Conservation (phyloP, 1,140 invertebrate genomes). For the Euura lappo region DNA sequence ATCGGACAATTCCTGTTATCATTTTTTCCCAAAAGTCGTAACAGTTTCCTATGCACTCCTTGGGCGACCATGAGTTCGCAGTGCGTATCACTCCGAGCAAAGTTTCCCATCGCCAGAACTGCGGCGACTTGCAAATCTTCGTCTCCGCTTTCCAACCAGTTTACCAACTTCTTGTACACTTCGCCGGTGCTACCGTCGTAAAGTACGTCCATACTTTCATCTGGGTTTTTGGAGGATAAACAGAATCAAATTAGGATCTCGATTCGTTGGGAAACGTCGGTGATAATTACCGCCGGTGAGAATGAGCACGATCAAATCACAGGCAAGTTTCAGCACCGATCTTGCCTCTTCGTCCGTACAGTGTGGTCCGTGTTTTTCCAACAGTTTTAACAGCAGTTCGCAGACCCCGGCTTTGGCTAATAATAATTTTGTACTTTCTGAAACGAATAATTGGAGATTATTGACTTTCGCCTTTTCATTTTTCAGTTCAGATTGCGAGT, state of each 20-base stretch:
- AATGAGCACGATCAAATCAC: conserved; percentile 83
- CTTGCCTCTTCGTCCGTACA: conserved; percentile 72
- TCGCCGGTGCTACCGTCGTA: conserved; percentile 74
- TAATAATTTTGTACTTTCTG: conserved; percentile 78
- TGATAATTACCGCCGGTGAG: conserved; percentile 76
- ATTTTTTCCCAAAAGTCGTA: conserved; percentile 67
- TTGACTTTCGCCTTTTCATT: not conserved
- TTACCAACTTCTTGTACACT: conserved; percentile 74
- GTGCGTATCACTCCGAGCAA: conserved; percentile 84
- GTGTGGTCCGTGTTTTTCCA: conserved; percentile 72
- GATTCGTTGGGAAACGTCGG: not conserved
- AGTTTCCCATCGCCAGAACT: conserved; percentile 86
- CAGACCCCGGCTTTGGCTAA: conserved; percentile 78
- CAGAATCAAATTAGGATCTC: conserved; percentile 12
- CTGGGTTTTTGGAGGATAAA: conserved; percentile 57
- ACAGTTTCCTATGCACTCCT: conserved; percentile 77
- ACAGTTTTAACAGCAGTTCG: conserved; percentile 74
- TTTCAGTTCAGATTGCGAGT: conserved; percentile 14
- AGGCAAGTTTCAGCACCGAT: conserved; percentile 80
- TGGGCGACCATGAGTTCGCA: conserved; percentile 83
- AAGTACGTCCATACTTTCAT: conserved; percentile 84
- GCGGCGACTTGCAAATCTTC: conserved; percentile 80
- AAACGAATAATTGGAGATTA: conserved; percentile 38
- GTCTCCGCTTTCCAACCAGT: conserved; percentile 78
- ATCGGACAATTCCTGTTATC: conserved; percentile 68